phyloP scores from a whole-genome alignment of 2,888 invertebrate species.

The Drosophila prolongata region DNA sequence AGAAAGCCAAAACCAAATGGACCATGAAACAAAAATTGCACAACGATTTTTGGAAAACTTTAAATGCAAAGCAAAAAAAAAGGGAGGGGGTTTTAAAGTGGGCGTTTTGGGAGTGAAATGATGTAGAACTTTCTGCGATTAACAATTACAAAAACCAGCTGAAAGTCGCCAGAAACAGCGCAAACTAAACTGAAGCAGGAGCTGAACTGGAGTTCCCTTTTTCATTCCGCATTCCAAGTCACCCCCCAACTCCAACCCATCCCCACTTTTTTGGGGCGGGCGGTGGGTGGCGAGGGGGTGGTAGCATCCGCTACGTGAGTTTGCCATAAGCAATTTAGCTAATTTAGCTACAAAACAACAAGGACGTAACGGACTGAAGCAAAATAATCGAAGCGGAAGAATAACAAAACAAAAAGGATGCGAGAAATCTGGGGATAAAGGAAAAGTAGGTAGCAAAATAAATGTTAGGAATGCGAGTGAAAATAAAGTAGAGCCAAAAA shows the following conservation, averaged over 20 bases:
- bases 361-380: conserved; percentile 59
- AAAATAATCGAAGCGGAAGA: conserved; percentile 74
- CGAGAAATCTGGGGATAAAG: background rate
- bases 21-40: conserved; percentile 61
- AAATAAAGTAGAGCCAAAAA: too few relatives aligned
- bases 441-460: too few relatives aligned
- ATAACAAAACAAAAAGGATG: conserved; percentile 51
- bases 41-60: conserved; percentile 30
- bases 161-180: conserved; percentile 33
- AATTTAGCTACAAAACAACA: conserved; percentile 57
- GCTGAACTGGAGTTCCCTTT: conserved; percentile 19
- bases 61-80: conserved; percentile 37
- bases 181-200: conserved; percentile 42
- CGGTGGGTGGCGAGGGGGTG: conserved; percentile 17
- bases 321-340: conserved; percentile 81
- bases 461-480: background rate
- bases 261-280: conserved; percentile 1
- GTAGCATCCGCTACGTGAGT: conserved; percentile 70
- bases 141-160: conserved; percentile 64
- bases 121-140: conserved; percentile 65
- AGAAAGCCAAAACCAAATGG: conserved; percentile 49
- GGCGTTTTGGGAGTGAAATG: background rate
- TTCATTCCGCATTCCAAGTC: conserved; percentile 19
- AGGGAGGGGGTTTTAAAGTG: background rate
- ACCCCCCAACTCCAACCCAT: too few relatives aligned